Evolutionary conservation across 2,797 vertebrate genomes (phyloP).

Genomic region (Rhinatrema bivittatum): DNA sequence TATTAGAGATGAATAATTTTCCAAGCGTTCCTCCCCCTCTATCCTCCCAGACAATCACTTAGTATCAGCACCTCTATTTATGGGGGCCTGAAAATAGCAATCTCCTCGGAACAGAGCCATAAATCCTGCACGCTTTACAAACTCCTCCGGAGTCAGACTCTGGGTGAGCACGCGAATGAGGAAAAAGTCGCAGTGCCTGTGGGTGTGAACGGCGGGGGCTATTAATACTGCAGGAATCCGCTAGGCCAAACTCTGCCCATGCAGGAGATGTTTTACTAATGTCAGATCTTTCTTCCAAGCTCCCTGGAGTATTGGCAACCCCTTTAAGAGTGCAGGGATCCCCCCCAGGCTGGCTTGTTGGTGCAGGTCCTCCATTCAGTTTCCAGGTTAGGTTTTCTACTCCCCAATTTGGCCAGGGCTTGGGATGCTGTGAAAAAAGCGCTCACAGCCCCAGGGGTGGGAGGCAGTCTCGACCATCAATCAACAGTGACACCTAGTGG

Average conservation of each 20-base stretch:
- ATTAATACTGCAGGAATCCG: too few species aligned
- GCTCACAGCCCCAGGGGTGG: too few species aligned
- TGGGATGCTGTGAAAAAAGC: too few species aligned
- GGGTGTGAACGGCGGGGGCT: too few species aligned
- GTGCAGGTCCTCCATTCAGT: too few species aligned
- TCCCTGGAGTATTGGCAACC: conserved; percentile 25
- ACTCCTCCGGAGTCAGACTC: conserved; percentile 9
- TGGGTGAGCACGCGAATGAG: conserved; percentile 21
- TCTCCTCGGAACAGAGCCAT: not conserved
- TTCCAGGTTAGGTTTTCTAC: too few species aligned
- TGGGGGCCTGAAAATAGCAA: not conserved
- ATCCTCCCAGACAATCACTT: not conserved
- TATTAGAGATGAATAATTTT: conserved; percentile 1
- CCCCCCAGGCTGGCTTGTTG: too few species aligned
- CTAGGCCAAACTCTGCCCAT: too few species aligned
- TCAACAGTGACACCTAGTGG: too few species aligned
- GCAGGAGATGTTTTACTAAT: conserved; percentile 26
- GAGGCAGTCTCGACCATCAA: too few species aligned
- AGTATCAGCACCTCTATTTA: not conserved
- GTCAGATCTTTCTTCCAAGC: conserved; percentile 9
- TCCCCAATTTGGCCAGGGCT: too few species aligned
- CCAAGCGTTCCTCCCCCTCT: fast-evolving
- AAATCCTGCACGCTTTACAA: not conserved
- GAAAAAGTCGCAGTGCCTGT: conserved; percentile 22
- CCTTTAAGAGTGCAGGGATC: too few species aligned